Evolutionary conservation across 2,113 vertebrate species (phyloP).

Genomic region (Ophiodon elongatus): DNA sequence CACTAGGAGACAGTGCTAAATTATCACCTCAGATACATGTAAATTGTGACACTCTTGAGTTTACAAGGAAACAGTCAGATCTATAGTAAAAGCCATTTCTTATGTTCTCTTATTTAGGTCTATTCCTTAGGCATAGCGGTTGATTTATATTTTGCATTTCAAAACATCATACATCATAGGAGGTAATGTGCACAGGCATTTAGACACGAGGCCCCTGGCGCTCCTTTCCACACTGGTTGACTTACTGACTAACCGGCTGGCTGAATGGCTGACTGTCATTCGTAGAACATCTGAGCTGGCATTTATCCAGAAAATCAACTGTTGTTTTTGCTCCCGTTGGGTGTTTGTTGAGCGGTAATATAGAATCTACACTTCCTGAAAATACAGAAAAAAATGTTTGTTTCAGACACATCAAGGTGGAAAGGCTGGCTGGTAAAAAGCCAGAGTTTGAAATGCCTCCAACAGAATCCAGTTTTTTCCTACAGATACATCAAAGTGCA

Average conservation of each 20-base stretch:
- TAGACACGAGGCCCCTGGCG: slow-evolving; percentile 60
- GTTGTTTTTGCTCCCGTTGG: slow-evolving; percentile 56
- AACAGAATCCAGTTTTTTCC: slow-evolving; percentile 36
- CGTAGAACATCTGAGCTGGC: slow-evolving; percentile 70
- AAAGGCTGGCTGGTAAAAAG: slow-evolving; percentile 61
- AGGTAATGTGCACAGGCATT: slow-evolving; percentile 64
- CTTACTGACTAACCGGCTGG: slow-evolving; percentile 63
- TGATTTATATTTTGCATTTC: slow-evolving; percentile 76
- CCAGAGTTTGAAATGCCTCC: slow-evolving; percentile 61
- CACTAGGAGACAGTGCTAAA: neutral
- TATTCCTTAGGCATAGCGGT: slow-evolving; percentile 46
- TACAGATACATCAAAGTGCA: slow-evolving; percentile 59
- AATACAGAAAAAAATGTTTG: slow-evolving; percentile 63
- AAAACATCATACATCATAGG: slow-evolving; percentile 67
- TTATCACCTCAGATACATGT: slow-evolving; percentile 31
- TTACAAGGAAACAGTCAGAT: slow-evolving; percentile 51
- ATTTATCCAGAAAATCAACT: slow-evolving; percentile 61
- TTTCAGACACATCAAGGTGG: slow-evolving; percentile 69
- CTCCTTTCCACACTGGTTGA: slow-evolving; percentile 52
- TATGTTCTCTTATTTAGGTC: slow-evolving; percentile 48
- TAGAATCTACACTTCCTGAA: slow-evolving; percentile 66
- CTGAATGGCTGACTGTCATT: slow-evolving; percentile 69
- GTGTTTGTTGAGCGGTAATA: slow-evolving; percentile 64
- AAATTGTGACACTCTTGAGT: slow-evolving; percentile 30
- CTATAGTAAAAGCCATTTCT: slow-evolving; percentile 50